phyloP scores from a whole-genome alignment of 2,888 invertebrate species.

The Ctena decussata region DNA sequence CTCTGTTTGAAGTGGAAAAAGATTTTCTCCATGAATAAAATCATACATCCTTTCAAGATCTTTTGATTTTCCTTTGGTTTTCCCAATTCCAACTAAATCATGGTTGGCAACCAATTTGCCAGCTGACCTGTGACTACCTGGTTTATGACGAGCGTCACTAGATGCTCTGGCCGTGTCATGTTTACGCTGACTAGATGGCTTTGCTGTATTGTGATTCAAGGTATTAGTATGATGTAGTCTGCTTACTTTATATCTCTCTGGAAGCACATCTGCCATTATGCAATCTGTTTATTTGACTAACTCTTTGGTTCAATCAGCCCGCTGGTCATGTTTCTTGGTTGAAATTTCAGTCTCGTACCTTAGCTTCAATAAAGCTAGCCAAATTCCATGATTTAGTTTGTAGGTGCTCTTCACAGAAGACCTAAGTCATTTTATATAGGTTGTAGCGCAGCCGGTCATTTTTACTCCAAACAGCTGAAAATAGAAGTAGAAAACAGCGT shows the following conservation, averaged over 20 bases:
- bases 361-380: no score
- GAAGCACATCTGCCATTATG: neutral
- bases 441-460: no score
- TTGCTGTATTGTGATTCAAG: neutral
- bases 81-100: neutral
- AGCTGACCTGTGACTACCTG: neutral
- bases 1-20: neutral
- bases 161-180: neutral
- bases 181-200: neutral
- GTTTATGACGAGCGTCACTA: no score
- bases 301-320: no score
- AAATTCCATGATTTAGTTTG: neutral
- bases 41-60: neutral
- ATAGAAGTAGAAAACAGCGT: no score
- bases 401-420: no score
- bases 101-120: neutral
- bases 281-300: neutral
- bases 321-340: no score
- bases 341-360: no score
- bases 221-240: neutral
- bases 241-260: neutral
- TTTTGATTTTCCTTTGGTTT: neutral
- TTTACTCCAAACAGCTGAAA: no score
- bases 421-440: no score
- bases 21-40: constrained; percentile 6